Evolutionary conservation across 2,797 vertebrate genomes (phyloP).

Genomic region (Melanotaenia boesemani): DNA sequence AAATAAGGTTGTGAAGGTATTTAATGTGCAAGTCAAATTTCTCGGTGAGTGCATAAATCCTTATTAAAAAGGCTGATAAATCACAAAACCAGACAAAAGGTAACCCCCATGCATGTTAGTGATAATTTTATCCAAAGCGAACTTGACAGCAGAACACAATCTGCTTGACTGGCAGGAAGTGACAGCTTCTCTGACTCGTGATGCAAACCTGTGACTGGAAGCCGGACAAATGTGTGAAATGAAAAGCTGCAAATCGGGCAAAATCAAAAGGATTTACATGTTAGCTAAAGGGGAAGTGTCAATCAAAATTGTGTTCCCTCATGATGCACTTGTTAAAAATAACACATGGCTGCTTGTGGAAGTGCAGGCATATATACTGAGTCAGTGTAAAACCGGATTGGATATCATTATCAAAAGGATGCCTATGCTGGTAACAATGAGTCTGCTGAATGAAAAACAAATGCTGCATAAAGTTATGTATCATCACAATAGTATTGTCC

Average conservation of each 20-base stretch:
- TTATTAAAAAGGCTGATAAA: too few species aligned
- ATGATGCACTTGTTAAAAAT: slow-evolving; percentile 35
- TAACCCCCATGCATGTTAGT: not conserved
- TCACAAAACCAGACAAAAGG: not conserved
- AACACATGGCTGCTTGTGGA: slow-evolving; percentile 1
- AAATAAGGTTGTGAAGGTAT: not conserved
- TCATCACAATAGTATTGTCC: not conserved
- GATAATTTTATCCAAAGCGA: slow-evolving; percentile 26
- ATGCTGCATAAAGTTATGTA: not conserved
- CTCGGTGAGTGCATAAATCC: not conserved
- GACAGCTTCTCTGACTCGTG: slow-evolving; percentile 58
- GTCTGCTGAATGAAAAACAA: slow-evolving; percentile 6
- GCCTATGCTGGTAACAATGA: not conserved
- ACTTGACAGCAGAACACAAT: slow-evolving; percentile 29
- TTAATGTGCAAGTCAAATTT: not conserved
- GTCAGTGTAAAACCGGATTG: not conserved
- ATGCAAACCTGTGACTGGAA: slow-evolving; percentile 51
- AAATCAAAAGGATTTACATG: slow-evolving; percentile 37
- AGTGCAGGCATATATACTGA: not conserved
- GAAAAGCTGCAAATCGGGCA: slow-evolving; percentile 44
- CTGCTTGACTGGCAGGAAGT: slow-evolving; percentile 47
- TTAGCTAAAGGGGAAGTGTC: slow-evolving; percentile 53
- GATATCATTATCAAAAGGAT: not conserved
- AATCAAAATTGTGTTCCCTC: slow-evolving; percentile 45
- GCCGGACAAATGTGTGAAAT: slow-evolving; percentile 52